A percentile compares a stretch with the other conserved stretches of the same genome.
Evolutionary conservation across 2,888 invertebrate genomes (phyloP).

Genomic region (Lissonota sp.): DNA sequence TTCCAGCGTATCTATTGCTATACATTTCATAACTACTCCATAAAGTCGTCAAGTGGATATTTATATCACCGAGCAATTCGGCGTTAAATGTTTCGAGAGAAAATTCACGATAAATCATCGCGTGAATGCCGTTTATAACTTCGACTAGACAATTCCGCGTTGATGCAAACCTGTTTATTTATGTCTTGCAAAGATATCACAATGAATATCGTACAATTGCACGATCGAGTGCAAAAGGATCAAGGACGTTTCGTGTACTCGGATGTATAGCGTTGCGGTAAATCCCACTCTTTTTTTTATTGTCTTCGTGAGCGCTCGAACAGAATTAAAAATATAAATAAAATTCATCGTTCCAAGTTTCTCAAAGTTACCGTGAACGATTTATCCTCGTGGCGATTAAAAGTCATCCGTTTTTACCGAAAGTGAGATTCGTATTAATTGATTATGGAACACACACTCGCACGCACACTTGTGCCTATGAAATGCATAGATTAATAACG

Average conservation of each 20-base stretch:
- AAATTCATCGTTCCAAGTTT: not conserved
- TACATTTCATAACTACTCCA: too few relatives aligned
- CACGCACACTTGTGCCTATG: not conserved
- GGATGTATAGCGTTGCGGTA: not conserved
- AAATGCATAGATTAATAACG: slow-evolving; percentile 24
- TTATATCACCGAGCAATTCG: too few relatives aligned
- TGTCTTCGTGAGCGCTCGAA: too few relatives aligned
- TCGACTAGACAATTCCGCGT: not conserved
- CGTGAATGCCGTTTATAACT: not conserved
- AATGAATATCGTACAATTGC: slow-evolving; percentile 1
- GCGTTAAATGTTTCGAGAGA: too few relatives aligned
- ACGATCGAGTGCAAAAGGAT: slow-evolving; percentile 14
- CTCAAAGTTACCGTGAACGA: not conserved
- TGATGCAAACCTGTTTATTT: not conserved
- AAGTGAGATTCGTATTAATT: not conserved
- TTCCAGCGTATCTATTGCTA: too few relatives aligned
- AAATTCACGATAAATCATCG: too few relatives aligned
- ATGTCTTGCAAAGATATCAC: not conserved
- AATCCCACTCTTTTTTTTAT: too few relatives aligned
- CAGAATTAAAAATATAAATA: not conserved
- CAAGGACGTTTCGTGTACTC: slow-evolving; percentile 18
- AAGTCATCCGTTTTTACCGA: not conserved
- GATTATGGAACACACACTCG: not conserved
- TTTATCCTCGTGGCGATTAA: not conserved
- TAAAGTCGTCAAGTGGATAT: too few relatives aligned